Evolutionary conservation across 2,888 invertebrate genomes (phyloP), one percentile per base, ranked within the genome.

Genomic region (Cataglyphis albicans): DNA sequence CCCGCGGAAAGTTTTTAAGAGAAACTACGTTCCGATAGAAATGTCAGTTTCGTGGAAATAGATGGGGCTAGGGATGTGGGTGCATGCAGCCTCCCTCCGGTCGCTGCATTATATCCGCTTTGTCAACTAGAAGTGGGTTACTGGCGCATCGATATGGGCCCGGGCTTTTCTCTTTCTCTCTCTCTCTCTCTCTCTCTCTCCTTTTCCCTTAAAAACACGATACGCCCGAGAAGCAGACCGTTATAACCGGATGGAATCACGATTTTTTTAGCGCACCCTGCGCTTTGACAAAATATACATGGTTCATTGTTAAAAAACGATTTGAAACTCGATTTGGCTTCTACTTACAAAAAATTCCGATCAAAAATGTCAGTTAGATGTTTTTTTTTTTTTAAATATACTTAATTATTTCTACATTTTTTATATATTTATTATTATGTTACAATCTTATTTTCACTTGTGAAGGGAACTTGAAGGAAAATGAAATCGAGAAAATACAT

Each of bases 1-100:
- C 86, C 82, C 44, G 61, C 70, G 55, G 80, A 85, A 90, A 89
- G 84, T 90, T 90, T 86, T 90, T 86, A 86, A 85, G 83, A 86
- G 86, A 82, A 89, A 84, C 89, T 84, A 81, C 86, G 84, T 84
- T 57, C 80, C 89, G 90, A 90, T 90, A 90, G 88, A 90, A 89
- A 89, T 83, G 90, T 90, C 90, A 89, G 87, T 90, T 85, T 74
- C 81, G 82, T 75, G 85, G 74, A 86, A 90, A 90, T 87, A 86
- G 90, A 90, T 89, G 89, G 86, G 86, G 61, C 78, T 78, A 32
- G 83, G 21, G 67, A 76, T 67, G 55, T 67, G 55, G 38, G 76
- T 29, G 55, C 52, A 80, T 82, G 76, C 57, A 81, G 68, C 76
- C 87, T 35, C 83, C 74, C 82, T 61, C 65, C 82, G 84, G 82